Evolutionary conservation across 1,140 invertebrate species (phyloP).

Genomic region (Dinoponera quadriceps): DNA sequence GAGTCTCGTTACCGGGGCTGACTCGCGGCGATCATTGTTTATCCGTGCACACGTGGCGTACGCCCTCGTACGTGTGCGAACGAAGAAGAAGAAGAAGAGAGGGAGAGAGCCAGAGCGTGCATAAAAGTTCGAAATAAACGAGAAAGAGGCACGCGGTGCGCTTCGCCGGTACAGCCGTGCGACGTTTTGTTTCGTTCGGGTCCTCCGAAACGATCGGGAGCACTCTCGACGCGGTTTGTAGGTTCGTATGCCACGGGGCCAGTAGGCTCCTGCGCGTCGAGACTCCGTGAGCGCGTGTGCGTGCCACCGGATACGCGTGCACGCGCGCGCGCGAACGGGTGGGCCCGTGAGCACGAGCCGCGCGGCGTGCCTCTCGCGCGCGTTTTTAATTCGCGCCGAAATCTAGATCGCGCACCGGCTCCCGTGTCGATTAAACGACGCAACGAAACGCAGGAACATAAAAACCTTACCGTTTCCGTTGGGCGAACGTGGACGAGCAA

Average conservation of each 20-base stretch:
- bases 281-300: slow-evolving; percentile 35
- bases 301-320: slow-evolving; percentile 23
- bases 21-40: slow-evolving; percentile 61
- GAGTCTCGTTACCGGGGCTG: slow-evolving; percentile 48
- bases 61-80: slow-evolving; percentile 33
- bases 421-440: not conserved
- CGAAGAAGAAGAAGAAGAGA: not conserved
- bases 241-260: slow-evolving; percentile 80
- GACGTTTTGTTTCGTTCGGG: slow-evolving; percentile 50
- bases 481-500: too few relatives aligned
- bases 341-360: slow-evolving; percentile 18
- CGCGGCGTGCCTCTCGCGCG: too few relatives aligned
- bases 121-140: slow-evolving; percentile 28
- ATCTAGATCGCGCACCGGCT: slow-evolving; percentile 1
- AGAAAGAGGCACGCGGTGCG: slow-evolving; percentile 16
- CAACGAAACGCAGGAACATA: not conserved
- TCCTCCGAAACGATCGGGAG: slow-evolving; percentile 59
- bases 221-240: slow-evolving; percentile 71
- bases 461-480: not conserved
- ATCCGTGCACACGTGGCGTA: slow-evolving; percentile 42
- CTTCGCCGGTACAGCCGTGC: not conserved
- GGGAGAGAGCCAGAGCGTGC: not conserved
- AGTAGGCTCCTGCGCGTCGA: slow-evolving; percentile 66
- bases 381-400: slow-evolving; percentile 45
- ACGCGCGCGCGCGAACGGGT: slow-evolving; percentile 16